Conservation (phyloP, 2,888 invertebrate species). For the Trisateles emortualis region DNA sequence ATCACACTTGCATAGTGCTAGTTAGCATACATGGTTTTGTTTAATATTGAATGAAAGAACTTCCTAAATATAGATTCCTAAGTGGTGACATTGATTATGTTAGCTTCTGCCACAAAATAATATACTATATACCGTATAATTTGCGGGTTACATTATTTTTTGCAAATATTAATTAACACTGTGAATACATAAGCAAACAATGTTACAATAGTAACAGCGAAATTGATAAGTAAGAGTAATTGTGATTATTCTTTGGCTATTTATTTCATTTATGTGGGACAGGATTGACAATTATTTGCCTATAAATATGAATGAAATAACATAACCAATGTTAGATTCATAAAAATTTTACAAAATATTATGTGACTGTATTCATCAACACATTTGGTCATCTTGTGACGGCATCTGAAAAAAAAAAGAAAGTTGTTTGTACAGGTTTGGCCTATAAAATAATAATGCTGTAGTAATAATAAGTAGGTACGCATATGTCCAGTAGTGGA, state of each 20-base stretch:
- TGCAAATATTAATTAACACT: slow-evolving; percentile 5
- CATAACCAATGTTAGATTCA: slow-evolving; percentile 41
- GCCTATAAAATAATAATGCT: too few species aligned
- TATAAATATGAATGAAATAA: slow-evolving; percentile 34
- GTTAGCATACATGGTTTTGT: too few species aligned
- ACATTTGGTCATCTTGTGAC: slow-evolving; percentile 82
- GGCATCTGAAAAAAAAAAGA: slow-evolving; percentile 78
- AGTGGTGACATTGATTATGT: too few species aligned
- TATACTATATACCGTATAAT: too few species aligned
- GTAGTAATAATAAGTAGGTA: too few species aligned
- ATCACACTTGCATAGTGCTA: too few species aligned
- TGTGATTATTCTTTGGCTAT: slow-evolving; percentile 48
- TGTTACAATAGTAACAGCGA: slow-evolving; percentile 26
- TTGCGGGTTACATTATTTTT: not conserved
- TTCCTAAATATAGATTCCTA: too few species aligned
- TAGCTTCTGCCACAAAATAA: too few species aligned
- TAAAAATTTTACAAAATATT: slow-evolving; percentile 50
- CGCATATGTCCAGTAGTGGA: too few species aligned
- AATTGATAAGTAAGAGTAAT: slow-evolving; percentile 22
- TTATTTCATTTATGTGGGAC: slow-evolving; percentile 10
- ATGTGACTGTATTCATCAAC: slow-evolving; percentile 64
- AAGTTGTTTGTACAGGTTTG: too few species aligned
- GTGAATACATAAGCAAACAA: slow-evolving; percentile 11
- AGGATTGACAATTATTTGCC: slow-evolving; percentile 2
- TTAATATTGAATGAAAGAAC: too few species aligned